phyloP scores from a whole-genome alignment of 2,888 invertebrate species.

The Hirudinaria manillensis region DNA sequence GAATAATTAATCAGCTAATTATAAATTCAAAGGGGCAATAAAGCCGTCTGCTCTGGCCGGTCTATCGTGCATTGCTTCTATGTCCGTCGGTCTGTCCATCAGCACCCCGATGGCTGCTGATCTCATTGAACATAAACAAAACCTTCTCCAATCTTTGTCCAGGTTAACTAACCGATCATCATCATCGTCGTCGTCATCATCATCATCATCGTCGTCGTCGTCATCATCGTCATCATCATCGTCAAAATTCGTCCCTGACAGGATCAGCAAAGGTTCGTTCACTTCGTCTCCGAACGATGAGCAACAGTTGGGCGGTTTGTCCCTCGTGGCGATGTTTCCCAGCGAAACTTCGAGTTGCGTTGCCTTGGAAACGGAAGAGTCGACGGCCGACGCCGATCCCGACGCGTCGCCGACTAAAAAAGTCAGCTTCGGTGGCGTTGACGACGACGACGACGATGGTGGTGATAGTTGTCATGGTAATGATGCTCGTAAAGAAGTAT shows the following conservation, averaged over 20 bases:
- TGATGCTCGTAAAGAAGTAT: neutral
- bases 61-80: slow-evolving; percentile 14
- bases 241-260: too few relatives aligned
- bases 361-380: too few relatives aligned
- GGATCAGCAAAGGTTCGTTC: too few relatives aligned
- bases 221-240: too few relatives aligned
- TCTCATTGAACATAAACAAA: neutral
- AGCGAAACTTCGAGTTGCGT: too few relatives aligned
- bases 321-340: too few relatives aligned
- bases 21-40: neutral
- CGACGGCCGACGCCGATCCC: too few relatives aligned
- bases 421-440: neutral
- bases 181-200: too few relatives aligned
- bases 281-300: too few relatives aligned
- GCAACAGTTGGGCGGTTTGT: too few relatives aligned
- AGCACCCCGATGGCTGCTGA: neutral
- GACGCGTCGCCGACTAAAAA: neutral
- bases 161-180: neutral
- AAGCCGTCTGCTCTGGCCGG: slow-evolving; percentile 18
- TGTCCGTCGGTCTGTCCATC: slow-evolving; percentile 12
- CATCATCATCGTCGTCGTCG: too few relatives aligned
- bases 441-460: neutral
- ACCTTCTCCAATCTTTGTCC: neutral
- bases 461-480: neutral
- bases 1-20: too few relatives aligned